Evolutionary conservation across 2,888 invertebrate species (phyloP).

Genomic region (Chloroclystis v-ata): DNA sequence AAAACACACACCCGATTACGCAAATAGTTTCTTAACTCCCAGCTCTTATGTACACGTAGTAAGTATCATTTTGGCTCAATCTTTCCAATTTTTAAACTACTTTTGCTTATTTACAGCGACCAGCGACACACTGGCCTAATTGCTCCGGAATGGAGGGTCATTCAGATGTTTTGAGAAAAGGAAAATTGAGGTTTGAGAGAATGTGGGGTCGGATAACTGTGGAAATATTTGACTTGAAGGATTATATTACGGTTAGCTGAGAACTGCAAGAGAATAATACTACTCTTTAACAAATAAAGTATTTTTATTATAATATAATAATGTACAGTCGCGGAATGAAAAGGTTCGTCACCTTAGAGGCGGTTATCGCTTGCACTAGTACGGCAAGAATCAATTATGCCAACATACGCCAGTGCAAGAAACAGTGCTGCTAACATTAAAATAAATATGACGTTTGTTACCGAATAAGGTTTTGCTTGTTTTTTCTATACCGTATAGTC

Average conservation of each 20-base stretch:
- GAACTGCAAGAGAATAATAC: background rate
- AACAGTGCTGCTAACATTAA: too few species aligned
- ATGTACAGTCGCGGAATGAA: too few species aligned
- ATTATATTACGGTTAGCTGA: background rate
- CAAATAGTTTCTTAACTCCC: background rate
- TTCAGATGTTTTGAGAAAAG: constrained; percentile 23
- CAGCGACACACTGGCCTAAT: constrained; percentile 28
- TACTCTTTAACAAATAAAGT: too few species aligned
- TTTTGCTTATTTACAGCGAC: constrained; percentile 23
- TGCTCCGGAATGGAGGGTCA: constrained; percentile 28
- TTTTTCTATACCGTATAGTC: too few species aligned
- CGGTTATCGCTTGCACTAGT: too few species aligned
- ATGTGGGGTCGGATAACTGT: background rate
- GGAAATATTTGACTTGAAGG: constrained; percentile 2
- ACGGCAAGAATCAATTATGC: too few species aligned
- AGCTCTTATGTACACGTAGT: constrained; percentile 13
- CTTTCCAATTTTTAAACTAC: constrained; percentile 9
- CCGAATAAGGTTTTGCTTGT: too few species aligned
- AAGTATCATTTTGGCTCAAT: constrained; percentile 12
- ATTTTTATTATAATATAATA: too few species aligned
- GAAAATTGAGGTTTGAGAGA: constrained; percentile 14
- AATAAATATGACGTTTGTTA: too few species aligned
- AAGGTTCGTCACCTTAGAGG: too few species aligned
- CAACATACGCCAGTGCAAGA: too few species aligned
- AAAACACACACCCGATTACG: constrained; percentile 26